Evolutionary conservation across 2,113 vertebrate species (phyloP).

Genomic region (Serinus canaria): DNA sequence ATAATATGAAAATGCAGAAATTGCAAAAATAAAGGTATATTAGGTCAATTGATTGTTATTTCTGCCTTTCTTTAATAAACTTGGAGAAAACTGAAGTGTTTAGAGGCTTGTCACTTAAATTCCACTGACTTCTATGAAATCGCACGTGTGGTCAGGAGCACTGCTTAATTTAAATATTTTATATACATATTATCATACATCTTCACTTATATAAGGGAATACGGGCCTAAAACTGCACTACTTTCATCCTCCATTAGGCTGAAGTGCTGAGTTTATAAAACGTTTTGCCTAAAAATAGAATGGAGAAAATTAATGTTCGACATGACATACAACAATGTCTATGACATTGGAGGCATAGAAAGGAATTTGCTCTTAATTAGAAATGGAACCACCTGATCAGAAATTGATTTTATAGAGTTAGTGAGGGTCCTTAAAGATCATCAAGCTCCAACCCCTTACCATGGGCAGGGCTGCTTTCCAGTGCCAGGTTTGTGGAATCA

Average conservation of each 20-base stretch:
- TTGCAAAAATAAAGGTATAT: neutral
- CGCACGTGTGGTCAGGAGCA: neutral
- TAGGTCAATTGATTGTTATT: neutral
- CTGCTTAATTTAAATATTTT: conserved; percentile 6
- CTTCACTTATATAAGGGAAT: neutral
- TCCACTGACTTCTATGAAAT: neutral
- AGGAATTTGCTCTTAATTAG: neutral
- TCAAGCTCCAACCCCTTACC: neutral
- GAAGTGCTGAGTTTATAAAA: neutral
- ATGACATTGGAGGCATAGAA: neutral
- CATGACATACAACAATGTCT: neutral
- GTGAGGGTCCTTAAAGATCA: neutral
- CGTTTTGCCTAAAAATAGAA: neutral
- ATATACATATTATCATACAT: neutral
- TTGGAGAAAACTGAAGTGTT: neutral
- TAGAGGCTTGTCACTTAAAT: neutral
- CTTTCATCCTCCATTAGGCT: conserved; percentile 17
- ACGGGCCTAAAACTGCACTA: neutral
- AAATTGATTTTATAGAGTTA: neutral
- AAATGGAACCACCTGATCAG: neutral
- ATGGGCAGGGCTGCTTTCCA: neutral
- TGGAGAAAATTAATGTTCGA: neutral
- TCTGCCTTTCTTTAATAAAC: neutral
- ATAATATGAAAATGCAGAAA: neutral
- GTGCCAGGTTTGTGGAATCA: neutral